Evolutionary conservation across 1,140 invertebrate species (phyloP).

Genomic region (Drosophila mojavensis): DNA sequence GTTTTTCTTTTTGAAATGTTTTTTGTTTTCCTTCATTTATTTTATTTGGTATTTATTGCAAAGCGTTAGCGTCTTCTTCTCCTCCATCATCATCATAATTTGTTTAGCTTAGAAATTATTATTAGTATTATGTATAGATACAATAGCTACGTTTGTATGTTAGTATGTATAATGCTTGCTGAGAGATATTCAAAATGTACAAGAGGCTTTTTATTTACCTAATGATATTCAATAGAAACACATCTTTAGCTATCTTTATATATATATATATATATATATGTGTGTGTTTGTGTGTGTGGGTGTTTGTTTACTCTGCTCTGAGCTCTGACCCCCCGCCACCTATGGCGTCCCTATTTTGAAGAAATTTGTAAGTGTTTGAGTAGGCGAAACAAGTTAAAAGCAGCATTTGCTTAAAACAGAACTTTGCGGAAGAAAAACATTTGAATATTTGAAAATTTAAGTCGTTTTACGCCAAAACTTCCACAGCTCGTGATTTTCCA

Average conservation of each 20-base stretch:
- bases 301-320: constrained; percentile 42
- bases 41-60: constrained; percentile 42
- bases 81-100: constrained; percentile 6
- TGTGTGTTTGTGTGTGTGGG: constrained; percentile 9
- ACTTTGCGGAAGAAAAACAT: constrained; percentile 32
- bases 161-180: constrained; percentile 54
- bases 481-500: constrained; percentile 23
- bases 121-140: constrained; percentile 49
- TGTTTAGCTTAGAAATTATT: constrained; percentile 43
- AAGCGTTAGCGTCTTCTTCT: constrained; percentile 47
- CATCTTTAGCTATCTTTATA: constrained; percentile 1
- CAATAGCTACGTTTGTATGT: constrained; percentile 36
- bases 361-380: background rate
- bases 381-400: constrained; percentile 15
- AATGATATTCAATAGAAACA: constrained; percentile 50
- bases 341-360: background rate
- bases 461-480: constrained; percentile 32
- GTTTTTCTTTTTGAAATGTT: constrained; percentile 23
- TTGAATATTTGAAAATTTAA: constrained; percentile 34
- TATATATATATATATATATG: background rate
- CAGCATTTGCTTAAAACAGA: constrained; percentile 22
- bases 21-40: background rate
- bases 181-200: constrained; percentile 55
- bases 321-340: constrained; percentile 24
- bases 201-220: constrained; percentile 46